Evolutionary conservation across 2,113 vertebrate genomes (phyloP).

Genomic region (Australoheros scitulus): DNA sequence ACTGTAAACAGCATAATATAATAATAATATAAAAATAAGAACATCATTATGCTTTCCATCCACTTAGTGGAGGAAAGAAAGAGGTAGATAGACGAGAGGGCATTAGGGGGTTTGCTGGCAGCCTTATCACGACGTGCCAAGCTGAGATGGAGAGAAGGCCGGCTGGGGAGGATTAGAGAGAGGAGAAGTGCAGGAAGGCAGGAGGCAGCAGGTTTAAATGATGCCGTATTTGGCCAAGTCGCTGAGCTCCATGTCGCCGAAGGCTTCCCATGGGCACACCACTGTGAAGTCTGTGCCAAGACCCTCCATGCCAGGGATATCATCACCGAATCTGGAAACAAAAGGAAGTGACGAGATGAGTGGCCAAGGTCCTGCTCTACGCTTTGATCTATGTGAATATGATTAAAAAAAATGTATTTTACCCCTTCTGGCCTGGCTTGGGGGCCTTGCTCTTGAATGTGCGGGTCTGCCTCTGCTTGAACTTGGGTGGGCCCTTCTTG

Average conservation of each 20-base stretch:
- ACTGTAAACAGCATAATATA: constrained; percentile 73
- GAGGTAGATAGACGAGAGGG: constrained; percentile 72
- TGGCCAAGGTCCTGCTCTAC: not conserved
- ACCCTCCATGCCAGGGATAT: constrained; percentile 98
- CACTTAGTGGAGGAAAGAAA: constrained; percentile 54
- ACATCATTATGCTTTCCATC: constrained; percentile 32
- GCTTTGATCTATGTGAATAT: not conserved
- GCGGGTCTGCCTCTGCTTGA: constrained; percentile 95
- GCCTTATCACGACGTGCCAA: constrained; percentile 61
- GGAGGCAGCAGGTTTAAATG: constrained; percentile 82
- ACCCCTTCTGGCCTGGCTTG: constrained; percentile 97
- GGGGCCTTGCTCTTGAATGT: constrained; percentile 99
- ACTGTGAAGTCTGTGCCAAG: constrained; percentile 95
- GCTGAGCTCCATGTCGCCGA: constrained; percentile 97
- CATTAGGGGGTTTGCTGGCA: constrained; percentile 52
- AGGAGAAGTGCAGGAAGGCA: constrained; percentile 52
- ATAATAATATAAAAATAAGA: constrained; percentile 59
- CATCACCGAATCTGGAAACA: constrained; percentile 89
- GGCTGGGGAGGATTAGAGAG: constrained; percentile 17
- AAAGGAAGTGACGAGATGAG: not conserved
- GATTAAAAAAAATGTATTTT: not conserved
- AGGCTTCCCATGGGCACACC: constrained; percentile 98
- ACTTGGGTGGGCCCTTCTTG: constrained; percentile 94
- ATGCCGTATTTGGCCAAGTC: constrained; percentile 97
- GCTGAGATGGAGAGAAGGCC: constrained; percentile 23